Evolutionary conservation across 2,113 vertebrate species (phyloP).

Genomic region (Lophotis ruficrista): DNA sequence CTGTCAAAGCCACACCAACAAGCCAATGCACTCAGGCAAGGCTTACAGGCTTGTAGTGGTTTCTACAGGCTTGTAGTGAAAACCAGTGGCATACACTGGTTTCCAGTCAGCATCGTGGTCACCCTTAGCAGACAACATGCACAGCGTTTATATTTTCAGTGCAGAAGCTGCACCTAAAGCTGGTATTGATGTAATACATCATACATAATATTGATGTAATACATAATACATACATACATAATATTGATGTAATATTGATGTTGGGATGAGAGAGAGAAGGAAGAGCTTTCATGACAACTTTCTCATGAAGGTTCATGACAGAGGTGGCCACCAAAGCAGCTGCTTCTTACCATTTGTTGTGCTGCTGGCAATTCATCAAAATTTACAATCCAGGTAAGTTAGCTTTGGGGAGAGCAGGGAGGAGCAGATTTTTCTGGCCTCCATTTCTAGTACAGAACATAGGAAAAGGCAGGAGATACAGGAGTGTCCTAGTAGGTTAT

Average conservation of each 20-base stretch:
- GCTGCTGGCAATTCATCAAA: not conserved
- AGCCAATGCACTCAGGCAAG: not conserved
- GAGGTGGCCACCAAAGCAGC: not conserved
- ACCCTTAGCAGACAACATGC: not conserved
- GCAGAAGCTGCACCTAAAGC: not conserved
- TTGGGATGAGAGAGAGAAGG: not conserved
- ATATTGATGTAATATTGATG: not conserved
- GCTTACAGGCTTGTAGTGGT: not conserved
- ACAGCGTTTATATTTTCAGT: not conserved
- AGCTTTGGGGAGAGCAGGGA: not conserved
- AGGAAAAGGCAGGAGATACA: not conserved
- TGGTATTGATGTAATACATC: not conserved
- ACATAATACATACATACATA: too few relatives aligned
- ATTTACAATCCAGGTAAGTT: not conserved
- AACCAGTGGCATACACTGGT: not conserved
- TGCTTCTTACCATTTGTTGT: not conserved
- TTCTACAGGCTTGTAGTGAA: not conserved
- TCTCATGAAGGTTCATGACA: not conserved
- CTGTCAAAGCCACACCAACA: not conserved
- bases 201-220: not conserved
- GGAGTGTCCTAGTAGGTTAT: not conserved
- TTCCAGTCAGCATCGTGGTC: not conserved
- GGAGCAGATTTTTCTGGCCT: not conserved
- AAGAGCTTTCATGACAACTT: not conserved
- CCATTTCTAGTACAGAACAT: not conserved